A percentile compares a stretch with the other conserved stretches of the same genome.
phyloP scores from a whole-genome alignment of 2,113 vertebrate species.

The Sander vitreus region DNA sequence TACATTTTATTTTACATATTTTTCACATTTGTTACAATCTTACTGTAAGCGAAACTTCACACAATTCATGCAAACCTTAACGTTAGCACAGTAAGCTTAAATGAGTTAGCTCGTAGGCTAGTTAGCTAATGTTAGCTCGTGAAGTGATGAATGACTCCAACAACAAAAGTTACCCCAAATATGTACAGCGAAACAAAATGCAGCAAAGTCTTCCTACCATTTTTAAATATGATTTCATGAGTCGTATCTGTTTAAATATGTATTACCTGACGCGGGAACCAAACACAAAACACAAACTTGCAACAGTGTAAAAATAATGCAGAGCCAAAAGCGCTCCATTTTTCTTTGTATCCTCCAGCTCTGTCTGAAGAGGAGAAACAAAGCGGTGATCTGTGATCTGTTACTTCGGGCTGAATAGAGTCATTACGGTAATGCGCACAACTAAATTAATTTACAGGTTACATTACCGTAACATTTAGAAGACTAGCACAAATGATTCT shows the following conservation, averaged over 20 bases:
- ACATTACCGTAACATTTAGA: slow-evolving; percentile 30
- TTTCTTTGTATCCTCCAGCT: slow-evolving; percentile 48
- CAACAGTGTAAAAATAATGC: slow-evolving; percentile 32
- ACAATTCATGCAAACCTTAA: background rate
- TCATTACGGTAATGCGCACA: slow-evolving; percentile 43
- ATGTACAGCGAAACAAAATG: no score
- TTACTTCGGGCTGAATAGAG: slow-evolving; percentile 59
- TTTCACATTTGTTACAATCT: no score
- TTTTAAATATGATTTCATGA: background rate
- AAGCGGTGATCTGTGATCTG: slow-evolving; percentile 51
- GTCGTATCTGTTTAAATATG: background rate
- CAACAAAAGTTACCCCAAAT: slow-evolving; percentile 18
- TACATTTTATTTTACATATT: background rate
- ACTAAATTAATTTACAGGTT: rapidly evolving
- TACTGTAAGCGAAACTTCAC: background rate
- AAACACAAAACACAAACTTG: slow-evolving; percentile 36
- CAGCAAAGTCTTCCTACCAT: background rate
- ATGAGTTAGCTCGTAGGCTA: slow-evolving; percentile 18
- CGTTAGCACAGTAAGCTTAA: background rate
- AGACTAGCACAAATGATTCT: background rate
- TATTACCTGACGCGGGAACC: slow-evolving; percentile 54
- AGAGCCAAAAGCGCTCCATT: slow-evolving; percentile 71
- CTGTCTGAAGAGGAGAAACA: slow-evolving; percentile 47
- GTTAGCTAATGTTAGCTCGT: slow-evolving; percentile 28
- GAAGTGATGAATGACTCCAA: slow-evolving; percentile 48